Conservation (phyloP, 2,113 vertebrate genomes). For the Chloropsis hardwickii region DNA sequence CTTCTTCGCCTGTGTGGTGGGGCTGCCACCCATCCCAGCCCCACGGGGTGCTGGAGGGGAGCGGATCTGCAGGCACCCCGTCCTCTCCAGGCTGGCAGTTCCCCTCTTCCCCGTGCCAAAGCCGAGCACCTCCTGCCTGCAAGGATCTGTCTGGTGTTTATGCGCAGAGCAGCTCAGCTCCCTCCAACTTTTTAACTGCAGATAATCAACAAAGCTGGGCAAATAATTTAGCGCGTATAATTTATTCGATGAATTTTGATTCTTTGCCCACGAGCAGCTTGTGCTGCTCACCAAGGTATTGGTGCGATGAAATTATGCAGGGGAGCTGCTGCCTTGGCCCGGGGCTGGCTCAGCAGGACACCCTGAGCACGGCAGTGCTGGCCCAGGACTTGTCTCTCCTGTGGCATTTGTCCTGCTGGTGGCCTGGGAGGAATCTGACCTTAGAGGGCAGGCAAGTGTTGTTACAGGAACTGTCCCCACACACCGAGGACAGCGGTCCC, state of each 20-base stretch:
- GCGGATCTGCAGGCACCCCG: accelerated
- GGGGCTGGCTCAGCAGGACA: neutral
- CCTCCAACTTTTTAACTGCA: slow-evolving; percentile 41
- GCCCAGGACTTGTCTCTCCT: accelerated
- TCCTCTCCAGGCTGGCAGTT: neutral
- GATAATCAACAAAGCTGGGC: slow-evolving; percentile 54
- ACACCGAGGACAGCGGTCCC: accelerated
- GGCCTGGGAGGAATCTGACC: neutral
- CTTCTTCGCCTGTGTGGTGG: accelerated
- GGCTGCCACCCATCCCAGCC: neutral
- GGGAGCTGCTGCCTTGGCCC: neutral
- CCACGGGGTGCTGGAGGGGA: neutral
- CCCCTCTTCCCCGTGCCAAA: neutral
- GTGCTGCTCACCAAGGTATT: neutral
- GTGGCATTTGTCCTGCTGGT: neutral
- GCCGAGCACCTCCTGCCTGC: neutral
- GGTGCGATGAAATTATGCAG: neutral
- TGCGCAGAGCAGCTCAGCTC: neutral
- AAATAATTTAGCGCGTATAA: slow-evolving; percentile 13
- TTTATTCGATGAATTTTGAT: slow-evolving; percentile 54
- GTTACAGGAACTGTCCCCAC: neutral
- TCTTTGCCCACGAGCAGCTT: slow-evolving; percentile 53
- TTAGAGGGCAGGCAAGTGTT: neutral
- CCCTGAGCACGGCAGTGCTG: neutral
- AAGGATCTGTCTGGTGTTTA: neutral